Conservation (phyloP, 2,888 invertebrate species). For the Erannis defoliaria region DNA sequence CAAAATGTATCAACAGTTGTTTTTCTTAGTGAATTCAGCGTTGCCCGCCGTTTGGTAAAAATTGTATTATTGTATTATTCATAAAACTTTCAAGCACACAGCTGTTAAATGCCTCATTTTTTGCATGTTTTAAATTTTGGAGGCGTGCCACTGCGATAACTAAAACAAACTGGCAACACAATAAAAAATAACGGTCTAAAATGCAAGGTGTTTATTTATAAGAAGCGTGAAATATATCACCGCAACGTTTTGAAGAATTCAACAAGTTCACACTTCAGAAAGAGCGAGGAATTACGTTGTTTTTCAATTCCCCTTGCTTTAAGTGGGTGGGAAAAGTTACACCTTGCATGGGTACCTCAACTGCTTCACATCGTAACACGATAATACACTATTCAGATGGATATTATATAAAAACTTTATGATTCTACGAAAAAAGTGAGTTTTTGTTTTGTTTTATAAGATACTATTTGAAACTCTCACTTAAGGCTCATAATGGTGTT, state of each 20-base stretch:
- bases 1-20: too few relatives aligned
- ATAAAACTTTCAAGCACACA: too few relatives aligned
- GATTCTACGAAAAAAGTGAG: too few relatives aligned
- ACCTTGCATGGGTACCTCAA: background rate
- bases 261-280: conserved; percentile 6
- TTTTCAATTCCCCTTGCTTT: background rate
- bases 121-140: conserved; percentile 27
- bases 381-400: too few relatives aligned
- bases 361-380: conserved; percentile 1
- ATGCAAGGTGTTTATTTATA: conserved; percentile 23
- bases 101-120: background rate
- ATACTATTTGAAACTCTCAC: too few relatives aligned
- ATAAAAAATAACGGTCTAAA: conserved; percentile 24
- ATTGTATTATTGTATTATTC: too few relatives aligned
- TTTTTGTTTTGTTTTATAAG: too few relatives aligned
- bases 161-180: conserved; percentile 39
- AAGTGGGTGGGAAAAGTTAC: background rate
- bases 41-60: too few relatives aligned
- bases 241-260: background rate
- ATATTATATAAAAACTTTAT: too few relatives aligned
- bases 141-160: conserved; percentile 30
- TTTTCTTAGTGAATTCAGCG: too few relatives aligned
- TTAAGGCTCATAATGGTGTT: too few relatives aligned
- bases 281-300: background rate
- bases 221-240: conserved; percentile 27